Evolutionary conservation across 2,888 invertebrate species (phyloP).

Genomic region (Perizoma affinitatum): DNA sequence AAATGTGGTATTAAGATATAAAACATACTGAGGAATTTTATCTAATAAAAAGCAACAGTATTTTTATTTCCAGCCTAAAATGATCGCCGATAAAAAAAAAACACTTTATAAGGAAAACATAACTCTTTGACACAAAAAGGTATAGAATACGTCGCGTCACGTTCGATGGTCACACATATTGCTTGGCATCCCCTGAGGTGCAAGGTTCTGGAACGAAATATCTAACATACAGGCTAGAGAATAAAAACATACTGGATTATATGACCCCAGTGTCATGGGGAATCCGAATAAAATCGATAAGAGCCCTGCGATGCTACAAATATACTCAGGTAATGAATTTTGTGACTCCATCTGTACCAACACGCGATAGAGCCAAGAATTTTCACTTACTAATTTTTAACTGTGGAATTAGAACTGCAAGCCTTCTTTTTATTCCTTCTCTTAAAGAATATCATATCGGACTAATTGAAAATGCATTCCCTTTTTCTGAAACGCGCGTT

Average conservation of each 20-base stretch:
- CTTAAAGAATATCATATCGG: neutral
- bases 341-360: too few relatives aligned
- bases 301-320: neutral
- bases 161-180: constrained; percentile 11
- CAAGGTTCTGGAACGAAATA: constrained; percentile 16
- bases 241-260: neutral
- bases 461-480: constrained; percentile 17
- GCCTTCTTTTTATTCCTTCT: too few relatives aligned
- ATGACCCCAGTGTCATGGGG: neutral
- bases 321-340: too few relatives aligned
- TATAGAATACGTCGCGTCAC: constrained; percentile 27
- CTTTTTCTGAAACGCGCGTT: constrained; percentile 6
- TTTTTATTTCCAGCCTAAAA: too few relatives aligned
- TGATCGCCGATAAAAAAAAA: too few relatives aligned
- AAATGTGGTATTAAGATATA: too few relatives aligned
- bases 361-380: too few relatives aligned
- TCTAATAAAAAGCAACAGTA: too few relatives aligned
- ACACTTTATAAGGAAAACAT: constrained; percentile 4
- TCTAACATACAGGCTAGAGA: constrained; percentile 1
- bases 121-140: constrained; percentile 25
- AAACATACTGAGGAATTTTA: too few relatives aligned
- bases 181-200: constrained; percentile 23
- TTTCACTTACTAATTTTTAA: too few relatives aligned
- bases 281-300: neutral
- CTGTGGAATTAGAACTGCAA: too few relatives aligned